These are phyloP conservation scores for Euplagia quadripunctaria DNA, from an alignment of 2,888 invertebrate genomes.

Conservation along the genomic window DNA sequence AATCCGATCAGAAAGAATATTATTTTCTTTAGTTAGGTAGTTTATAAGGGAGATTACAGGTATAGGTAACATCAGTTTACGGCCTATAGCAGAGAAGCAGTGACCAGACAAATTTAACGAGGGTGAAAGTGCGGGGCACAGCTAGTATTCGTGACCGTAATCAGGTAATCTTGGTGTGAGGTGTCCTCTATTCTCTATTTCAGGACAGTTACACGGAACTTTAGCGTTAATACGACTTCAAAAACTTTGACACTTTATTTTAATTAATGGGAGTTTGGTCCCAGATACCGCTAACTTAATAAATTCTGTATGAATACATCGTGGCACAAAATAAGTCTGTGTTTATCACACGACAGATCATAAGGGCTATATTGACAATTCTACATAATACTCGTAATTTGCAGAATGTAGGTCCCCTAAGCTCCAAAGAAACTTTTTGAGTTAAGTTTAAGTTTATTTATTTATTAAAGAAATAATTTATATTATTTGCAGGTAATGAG, in stretches of 20 bases:
- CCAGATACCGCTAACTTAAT: background rate
- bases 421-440: too few species aligned
- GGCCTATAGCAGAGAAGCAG: background rate
- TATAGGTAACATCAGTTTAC: background rate
- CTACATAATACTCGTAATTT: too few species aligned
- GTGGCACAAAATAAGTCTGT: background rate
- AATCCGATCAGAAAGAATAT: too few species aligned
- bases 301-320: background rate
- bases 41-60: background rate
- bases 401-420: too few species aligned
- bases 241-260: constrained; percentile 8
- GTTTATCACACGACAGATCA: background rate
- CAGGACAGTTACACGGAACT: background rate
- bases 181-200: background rate
- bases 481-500: too few species aligned
- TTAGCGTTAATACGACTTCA: constrained; percentile 6
- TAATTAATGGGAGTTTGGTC: constrained; percentile 1
- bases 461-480: too few species aligned
- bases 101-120: background rate
- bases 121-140: background rate
- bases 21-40: too few species aligned
- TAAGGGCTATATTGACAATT: background rate
- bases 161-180: background rate
- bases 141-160: constrained; percentile 1
- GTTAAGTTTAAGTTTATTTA: too few species aligned